Percentiles rank a stretch among this genome's conserved stretches.
These are phyloP conservation scores for Oncorhynchus clarkii DNA, from an alignment of 2,113 vertebrate genomes.

Conservation along the genomic window DNA sequence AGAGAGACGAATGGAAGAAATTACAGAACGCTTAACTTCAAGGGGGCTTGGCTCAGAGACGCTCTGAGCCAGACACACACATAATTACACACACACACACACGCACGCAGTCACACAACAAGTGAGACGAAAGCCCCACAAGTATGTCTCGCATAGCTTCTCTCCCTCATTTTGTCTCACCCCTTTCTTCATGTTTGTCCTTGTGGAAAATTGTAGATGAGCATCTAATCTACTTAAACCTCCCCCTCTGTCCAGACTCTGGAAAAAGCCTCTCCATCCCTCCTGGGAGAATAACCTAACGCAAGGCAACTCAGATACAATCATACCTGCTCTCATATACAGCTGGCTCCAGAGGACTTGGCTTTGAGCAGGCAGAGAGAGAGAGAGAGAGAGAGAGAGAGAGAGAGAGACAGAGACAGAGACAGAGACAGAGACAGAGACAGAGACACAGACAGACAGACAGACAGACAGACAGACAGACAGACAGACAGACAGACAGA, in stretches of 20 bases:
- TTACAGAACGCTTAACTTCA: conserved; percentile 54
- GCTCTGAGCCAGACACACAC: conserved; percentile 31
- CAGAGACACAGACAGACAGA: not conserved
- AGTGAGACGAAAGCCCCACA: not conserved
- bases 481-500: conserved; percentile 3
- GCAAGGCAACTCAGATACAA: conserved; percentile 51
- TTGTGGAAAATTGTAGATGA: conserved; percentile 22
- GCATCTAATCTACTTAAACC: conserved; percentile 21
- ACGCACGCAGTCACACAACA: conserved; percentile 4
- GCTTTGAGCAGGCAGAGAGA: conserved; percentile 29
- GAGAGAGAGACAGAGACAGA: conserved; percentile 16
- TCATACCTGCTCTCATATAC: conserved; percentile 64
- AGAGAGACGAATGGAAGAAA: conserved; percentile 57
- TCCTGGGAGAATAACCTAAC: conserved; percentile 45
- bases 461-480: not conserved
- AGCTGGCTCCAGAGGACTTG: conserved; percentile 46
- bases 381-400: conserved; percentile 27
- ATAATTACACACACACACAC: conserved; percentile 38
- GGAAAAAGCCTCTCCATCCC: conserved; percentile 50
- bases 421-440: conserved; percentile 3
- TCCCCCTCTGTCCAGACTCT: conserved; percentile 32
- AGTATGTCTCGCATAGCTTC: not conserved
- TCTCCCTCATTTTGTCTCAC: not conserved
- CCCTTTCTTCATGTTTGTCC: conserved; percentile 22
- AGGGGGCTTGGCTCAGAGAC: conserved; percentile 43